Evolutionary conservation across 2,888 invertebrate species (phyloP).

Genomic region (Schizaphis graminum): DNA sequence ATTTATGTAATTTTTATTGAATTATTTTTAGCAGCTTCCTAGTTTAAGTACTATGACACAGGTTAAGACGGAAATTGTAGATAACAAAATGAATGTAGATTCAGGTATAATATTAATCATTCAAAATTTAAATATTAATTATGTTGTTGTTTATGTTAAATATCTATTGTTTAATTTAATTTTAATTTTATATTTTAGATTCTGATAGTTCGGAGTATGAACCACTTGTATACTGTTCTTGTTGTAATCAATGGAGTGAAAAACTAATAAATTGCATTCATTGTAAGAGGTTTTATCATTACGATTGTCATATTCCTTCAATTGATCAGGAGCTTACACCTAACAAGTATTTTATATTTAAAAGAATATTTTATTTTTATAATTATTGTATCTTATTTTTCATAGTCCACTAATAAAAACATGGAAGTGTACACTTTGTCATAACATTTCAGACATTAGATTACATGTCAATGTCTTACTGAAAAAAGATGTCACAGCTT

Average conservation of each 20-base stretch:
- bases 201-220: neutral
- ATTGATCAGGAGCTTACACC: neutral
- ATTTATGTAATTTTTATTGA: neutral
- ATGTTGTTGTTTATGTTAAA: neutral
- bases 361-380: neutral
- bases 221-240: neutral
- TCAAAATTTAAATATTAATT: neutral
- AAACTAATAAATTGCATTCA: neutral
- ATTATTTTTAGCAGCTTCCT: neutral
- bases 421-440: neutral
- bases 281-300: neutral
- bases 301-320: neutral
- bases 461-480: neutral
- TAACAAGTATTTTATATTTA: neutral
- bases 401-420: neutral
- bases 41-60: neutral
- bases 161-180: neutral
- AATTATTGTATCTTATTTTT: neutral
- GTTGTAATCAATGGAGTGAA: neutral
- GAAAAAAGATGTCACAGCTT: neutral
- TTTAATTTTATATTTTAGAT: neutral
- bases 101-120: neutral
- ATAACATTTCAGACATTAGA: neutral
- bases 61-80: neutral
- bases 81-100: neutral